Percentiles rank a stretch among this genome's conserved stretches.
These are phyloP conservation scores for Cactoblastis cactorum DNA, from an alignment of 2,888 invertebrate genomes.

Conservation along the genomic window DNA sequence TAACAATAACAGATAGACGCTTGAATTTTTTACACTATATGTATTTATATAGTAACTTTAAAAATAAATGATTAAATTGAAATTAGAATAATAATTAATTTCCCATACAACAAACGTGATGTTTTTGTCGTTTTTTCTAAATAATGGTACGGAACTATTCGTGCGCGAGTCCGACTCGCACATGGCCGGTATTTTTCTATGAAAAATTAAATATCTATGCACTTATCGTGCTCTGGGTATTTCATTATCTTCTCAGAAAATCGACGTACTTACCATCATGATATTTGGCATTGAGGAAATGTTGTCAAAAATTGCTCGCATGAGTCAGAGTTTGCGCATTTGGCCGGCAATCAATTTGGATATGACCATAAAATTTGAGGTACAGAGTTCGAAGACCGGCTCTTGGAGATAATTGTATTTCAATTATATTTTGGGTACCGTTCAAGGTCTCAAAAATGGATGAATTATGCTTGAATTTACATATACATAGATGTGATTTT, in stretches of 20 bases:
- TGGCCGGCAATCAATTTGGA: constrained; percentile 20
- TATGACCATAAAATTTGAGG: constrained; percentile 19
- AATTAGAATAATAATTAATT: no score
- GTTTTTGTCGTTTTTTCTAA: no score
- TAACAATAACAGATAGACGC: no score
- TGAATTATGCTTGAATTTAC: not conserved
- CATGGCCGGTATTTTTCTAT: no score
- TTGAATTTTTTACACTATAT: no score
- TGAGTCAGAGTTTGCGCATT: constrained; percentile 19
- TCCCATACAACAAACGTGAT: no score
- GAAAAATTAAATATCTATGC: no score
- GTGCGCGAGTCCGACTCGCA: no score
- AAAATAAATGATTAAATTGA: no score
- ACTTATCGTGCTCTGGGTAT: not conserved
- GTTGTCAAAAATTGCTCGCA: constrained; percentile 10
- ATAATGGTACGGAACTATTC: no score
- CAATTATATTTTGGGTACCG: not conserved
- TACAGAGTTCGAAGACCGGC: constrained; percentile 18
- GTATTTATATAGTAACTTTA: no score
- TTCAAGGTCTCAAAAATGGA: not conserved
- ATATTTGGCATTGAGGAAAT: constrained; percentile 16
- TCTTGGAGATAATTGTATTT: constrained; percentile 14
- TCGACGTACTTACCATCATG: constrained; percentile 3
- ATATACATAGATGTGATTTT: no score
- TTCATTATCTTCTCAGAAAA: constrained; percentile 3